Base-by-base conservation (phyloP, 1,140 invertebrate genomes). In the Drosophila novamexicana region DNA sequence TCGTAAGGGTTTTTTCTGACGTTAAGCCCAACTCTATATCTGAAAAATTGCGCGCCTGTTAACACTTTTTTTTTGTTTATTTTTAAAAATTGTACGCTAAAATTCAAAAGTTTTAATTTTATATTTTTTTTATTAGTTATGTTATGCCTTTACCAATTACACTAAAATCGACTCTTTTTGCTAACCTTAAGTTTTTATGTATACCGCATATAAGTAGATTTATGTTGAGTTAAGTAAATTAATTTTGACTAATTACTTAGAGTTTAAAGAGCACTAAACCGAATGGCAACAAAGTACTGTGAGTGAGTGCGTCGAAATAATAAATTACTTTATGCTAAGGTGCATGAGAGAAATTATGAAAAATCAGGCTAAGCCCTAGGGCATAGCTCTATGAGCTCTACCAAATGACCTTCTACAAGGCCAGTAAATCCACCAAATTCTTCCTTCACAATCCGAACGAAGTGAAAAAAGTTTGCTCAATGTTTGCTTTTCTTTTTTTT, bases 381-480 rank as follows among this genome's bases (percentile, higher is more conserved):
- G 52, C 71, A 68, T 42, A 54, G 32, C 82, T 85, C 82, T 88
- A 88, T 80, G 84, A 89, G 84, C 37, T 39, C 8, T 74, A 52
- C 57, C 57, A 57, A 56, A 49, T 69, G 71, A 69, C 66, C 10
- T 42, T 39, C 71, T 74, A 77, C 54, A 57, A 56, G 64, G 40
- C 40, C 52, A 68, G 59, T 18, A 37, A 37, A 54, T 54, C 44
- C 50, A 49, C 16, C 47, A 56, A 77, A 56, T 62, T 53, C 56
- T 62, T 53, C 56, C 32, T 68, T 76, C 29, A 59, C 75, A 47
- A 88, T 89, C 84, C 84, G 80, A 90, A 91, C 90, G 90, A 91
- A 91, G 90, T 91, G 90, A 85, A 81, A 91, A 91, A 91, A 74
- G 82, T 89, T 84, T 91, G 90, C 90, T 88, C 90, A 88, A 82